Evolutionary conservation across 2,113 vertebrate genomes (phyloP).

Genomic region (Corythoichthys intestinalis): DNA sequence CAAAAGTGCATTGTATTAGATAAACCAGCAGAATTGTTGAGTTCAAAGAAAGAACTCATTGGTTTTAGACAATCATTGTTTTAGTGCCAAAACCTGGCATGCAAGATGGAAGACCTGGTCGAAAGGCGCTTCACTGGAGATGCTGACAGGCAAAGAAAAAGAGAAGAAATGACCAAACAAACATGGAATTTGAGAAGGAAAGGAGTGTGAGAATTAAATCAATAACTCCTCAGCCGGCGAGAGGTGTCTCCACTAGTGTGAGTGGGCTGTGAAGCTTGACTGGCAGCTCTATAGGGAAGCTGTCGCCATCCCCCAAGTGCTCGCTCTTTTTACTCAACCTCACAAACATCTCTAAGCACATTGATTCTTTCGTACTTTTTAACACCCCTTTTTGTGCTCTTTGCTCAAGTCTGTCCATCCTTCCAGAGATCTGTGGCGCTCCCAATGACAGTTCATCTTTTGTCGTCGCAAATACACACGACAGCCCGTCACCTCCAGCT

Average conservation of each 20-base stretch:
- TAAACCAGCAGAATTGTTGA: constrained; percentile 11
- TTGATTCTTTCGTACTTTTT: constrained; percentile 30
- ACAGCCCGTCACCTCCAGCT: no score
- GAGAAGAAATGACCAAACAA: constrained; percentile 17
- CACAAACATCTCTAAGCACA: constrained; percentile 46
- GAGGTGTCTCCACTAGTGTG: constrained; percentile 52
- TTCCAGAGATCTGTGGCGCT: constrained; percentile 6
- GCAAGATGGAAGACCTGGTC: constrained; percentile 18
- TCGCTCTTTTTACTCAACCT: constrained; percentile 57
- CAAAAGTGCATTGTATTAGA: not conserved
- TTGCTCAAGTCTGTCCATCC: constrained; percentile 12
- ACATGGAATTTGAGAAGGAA: constrained; percentile 30
- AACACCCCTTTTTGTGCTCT: constrained; percentile 27
- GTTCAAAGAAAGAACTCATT: constrained; percentile 8
- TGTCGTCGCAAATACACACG: not conserved
- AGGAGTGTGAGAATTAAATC: constrained; percentile 51
- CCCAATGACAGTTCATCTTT: constrained; percentile 3
- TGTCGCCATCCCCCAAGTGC: constrained; percentile 60
- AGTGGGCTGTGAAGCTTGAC: constrained; percentile 52
- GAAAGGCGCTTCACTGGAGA: constrained; percentile 23
- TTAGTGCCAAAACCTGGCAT: not conserved
- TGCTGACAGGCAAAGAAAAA: constrained; percentile 33
- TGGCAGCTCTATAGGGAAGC: constrained; percentile 67
- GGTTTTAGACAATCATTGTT: constrained; percentile 6
- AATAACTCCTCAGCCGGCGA: constrained; percentile 49